These are phyloP conservation scores for Intellagama lesueurii DNA, from an alignment of 2,797 vertebrate species.

Conservation along the genomic window DNA sequence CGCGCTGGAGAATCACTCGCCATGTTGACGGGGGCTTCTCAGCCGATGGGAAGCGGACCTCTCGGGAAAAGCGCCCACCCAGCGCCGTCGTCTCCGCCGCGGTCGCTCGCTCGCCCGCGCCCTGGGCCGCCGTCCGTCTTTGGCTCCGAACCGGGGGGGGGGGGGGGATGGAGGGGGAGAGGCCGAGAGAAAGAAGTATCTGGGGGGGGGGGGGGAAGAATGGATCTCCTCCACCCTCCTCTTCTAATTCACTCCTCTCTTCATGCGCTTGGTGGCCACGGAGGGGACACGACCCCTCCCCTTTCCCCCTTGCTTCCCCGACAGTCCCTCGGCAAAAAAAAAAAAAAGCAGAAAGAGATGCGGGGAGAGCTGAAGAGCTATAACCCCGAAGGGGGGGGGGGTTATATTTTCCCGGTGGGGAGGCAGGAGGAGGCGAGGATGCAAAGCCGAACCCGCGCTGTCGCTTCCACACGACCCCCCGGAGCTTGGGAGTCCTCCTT, in stretches of 20 bases:
- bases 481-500: neutral
- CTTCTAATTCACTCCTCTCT: constrained; percentile 58
- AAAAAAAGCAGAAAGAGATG: no score
- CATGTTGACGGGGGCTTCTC: constrained; percentile 81
- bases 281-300: neutral
- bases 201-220: no score
- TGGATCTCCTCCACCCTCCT: constrained; percentile 49
- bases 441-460: neutral
- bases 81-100: neutral
- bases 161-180: neutral
- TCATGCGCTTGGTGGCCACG: constrained; percentile 57
- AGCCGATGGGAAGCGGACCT: constrained; percentile 32
- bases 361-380: no score
- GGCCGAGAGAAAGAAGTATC: no score
- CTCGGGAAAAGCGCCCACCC: neutral
- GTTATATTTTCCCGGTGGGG: neutral
- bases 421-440: neutral
- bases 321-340: neutral
- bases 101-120: neutral
- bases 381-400: no score
- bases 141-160: neutral
- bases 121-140: constrained; percentile 6
- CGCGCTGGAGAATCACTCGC: constrained; percentile 97
- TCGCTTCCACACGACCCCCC: neutral
- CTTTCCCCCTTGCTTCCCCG: neutral